phyloP scores from a whole-genome alignment of 2,113 vertebrate genomes.

The Gnathonemus longibarbis region DNA sequence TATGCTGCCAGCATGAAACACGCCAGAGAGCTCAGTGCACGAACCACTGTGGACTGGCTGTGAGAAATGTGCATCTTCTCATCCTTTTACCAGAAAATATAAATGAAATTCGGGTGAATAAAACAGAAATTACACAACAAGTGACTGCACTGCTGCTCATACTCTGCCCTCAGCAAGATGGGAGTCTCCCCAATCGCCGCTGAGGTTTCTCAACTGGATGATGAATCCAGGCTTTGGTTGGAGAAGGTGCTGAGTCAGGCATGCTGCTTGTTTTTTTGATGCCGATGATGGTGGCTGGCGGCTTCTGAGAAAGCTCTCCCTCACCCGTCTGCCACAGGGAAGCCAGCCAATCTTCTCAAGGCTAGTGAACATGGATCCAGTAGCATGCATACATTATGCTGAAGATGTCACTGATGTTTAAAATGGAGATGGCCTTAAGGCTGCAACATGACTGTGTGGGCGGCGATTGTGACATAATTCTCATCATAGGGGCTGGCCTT shows the following conservation, averaged over 20 bases:
- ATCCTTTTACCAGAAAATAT: background rate
- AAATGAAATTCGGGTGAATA: background rate
- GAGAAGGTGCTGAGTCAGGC: background rate
- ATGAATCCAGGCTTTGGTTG: background rate
- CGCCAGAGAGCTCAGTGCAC: background rate
- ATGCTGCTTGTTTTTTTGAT: background rate
- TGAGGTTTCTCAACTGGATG: background rate
- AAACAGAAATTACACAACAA: background rate
- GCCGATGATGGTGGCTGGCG: background rate
- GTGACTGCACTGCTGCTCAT: background rate
- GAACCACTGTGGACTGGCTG: background rate
- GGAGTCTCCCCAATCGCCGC: background rate
- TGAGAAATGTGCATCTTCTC: background rate
- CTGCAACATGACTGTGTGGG: background rate
- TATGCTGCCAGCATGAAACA: background rate
- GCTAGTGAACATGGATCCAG: background rate
- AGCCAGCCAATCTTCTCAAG: background rate
- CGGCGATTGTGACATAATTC: background rate
- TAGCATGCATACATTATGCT: background rate
- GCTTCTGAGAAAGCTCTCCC: background rate
- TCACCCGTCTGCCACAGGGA: background rate
- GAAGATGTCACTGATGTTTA: background rate
- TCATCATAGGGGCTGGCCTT: background rate
- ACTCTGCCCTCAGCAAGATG: background rate
- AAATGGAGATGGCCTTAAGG: background rate